A percentile compares a stretch with the other conserved stretches of the same genome.
phyloP scores from a whole-genome alignment of 2,888 invertebrate genomes.

The Ormyrus nitidulus region DNA sequence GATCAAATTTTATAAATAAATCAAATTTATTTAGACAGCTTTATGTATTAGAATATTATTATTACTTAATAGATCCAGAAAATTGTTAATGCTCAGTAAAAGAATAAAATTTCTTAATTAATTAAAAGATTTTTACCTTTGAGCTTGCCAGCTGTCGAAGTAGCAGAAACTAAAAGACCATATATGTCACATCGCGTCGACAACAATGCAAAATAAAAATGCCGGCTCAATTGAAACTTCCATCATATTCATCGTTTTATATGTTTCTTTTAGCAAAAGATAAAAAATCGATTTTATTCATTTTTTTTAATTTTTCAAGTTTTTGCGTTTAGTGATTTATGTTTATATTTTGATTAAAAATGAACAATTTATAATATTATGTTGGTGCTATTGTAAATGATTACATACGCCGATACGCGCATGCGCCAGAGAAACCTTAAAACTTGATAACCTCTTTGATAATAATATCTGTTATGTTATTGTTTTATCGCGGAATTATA shows the following conservation, averaged over 20 bases:
- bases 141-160: conserved; percentile 41
- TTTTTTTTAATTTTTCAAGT: not conserved
- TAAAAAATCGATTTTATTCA: not conserved
- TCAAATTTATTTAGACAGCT: not conserved
- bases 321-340: not conserved
- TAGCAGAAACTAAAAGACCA: conserved; percentile 36
- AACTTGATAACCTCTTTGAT: conserved; percentile 25
- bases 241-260: no score
- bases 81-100: no score
- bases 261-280: no score
- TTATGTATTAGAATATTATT: no score
- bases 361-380: not conserved
- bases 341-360: not conserved
- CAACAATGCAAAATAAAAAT: conserved; percentile 29
- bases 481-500: not conserved
- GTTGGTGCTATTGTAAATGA: conserved; percentile 6
- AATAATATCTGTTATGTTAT: conserved; percentile 8
- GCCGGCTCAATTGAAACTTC: not conserved
- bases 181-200: conserved; percentile 20
- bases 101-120: not conserved
- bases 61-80: no score
- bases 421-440: conserved; percentile 20
- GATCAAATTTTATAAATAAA: conserved; percentile 1
- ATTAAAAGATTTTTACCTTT: conserved; percentile 34
- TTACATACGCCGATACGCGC: not conserved